A percentile compares a stretch with the other conserved stretches of the same genome.
phyloP scores from a whole-genome alignment of 2,888 invertebrate species.

The Leptopilina drosophilae region DNA sequence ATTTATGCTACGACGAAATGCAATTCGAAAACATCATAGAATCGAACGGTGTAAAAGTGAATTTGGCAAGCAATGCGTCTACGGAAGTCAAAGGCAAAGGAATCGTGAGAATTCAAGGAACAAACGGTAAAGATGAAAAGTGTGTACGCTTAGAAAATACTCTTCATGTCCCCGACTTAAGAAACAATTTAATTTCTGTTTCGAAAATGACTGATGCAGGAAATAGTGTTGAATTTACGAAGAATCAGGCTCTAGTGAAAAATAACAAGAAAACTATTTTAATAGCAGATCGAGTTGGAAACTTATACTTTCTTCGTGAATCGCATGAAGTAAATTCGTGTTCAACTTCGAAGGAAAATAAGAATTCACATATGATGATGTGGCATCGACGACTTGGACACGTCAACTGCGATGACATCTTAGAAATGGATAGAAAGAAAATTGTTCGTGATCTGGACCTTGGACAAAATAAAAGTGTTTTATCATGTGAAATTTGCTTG shows the following conservation, averaged over 20 bases:
- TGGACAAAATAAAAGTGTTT: not conserved
- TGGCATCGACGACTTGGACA: not conserved
- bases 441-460: not conserved
- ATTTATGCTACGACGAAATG: slow-evolving; percentile 3
- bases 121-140: not conserved
- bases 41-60: not conserved
- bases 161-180: no score
- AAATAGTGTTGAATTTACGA: not conserved
- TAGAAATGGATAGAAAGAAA: not conserved
- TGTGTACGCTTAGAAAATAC: no score
- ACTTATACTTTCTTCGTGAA: not conserved
- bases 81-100: slow-evolving; percentile 16
- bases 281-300: not conserved
- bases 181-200: not conserved
- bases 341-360: not conserved
- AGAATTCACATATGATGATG: not conserved
- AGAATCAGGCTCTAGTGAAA: not conserved
- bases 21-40: not conserved
- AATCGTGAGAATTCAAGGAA: slow-evolving; percentile 6
- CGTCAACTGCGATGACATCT: not conserved
- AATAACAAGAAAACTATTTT: not conserved
- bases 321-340: not conserved
- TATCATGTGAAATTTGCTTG: no score
- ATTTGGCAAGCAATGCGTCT: slow-evolving; percentile 6
- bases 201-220: not conserved